Evolutionary conservation across 2,797 vertebrate species (phyloP).

Genomic region (Euthynnus affinis): DNA sequence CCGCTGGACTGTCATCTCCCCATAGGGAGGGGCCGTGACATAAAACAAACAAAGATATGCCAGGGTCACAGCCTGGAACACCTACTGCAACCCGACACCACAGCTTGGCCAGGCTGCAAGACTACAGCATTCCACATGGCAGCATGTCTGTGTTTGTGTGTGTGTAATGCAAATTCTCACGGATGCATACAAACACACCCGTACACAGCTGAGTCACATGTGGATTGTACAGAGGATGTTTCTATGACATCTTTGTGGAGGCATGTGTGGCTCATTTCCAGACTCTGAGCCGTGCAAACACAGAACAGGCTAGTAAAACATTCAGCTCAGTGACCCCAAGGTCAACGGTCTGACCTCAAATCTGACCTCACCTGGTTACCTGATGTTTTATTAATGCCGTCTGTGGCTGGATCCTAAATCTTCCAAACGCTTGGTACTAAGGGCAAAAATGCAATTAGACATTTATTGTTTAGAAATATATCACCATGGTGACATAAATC

Average conservation of each 20-base stretch:
- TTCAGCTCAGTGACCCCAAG: constrained; percentile 52
- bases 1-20: constrained; percentile 77
- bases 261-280: constrained; percentile 28
- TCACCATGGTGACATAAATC: constrained; percentile 2
- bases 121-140: constrained; percentile 60
- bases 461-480: constrained; percentile 30
- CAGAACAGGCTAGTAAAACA: constrained; percentile 29
- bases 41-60: constrained; percentile 83
- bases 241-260: constrained; percentile 18
- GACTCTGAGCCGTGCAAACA: constrained; percentile 41
- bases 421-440: neutral
- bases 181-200: constrained; percentile 32
- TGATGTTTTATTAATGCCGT: constrained; percentile 56
- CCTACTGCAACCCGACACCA: constrained; percentile 76
- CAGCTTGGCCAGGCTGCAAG: constrained; percentile 33
- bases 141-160: constrained; percentile 58
- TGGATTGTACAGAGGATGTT: constrained; percentile 1
- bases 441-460: neutral
- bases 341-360: constrained; percentile 61
- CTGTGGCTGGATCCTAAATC: constrained; percentile 1
- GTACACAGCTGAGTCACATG: constrained; percentile 49
- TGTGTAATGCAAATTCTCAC: constrained; percentile 38
- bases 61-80: constrained; percentile 74
- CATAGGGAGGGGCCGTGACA: constrained; percentile 79
- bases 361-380: constrained; percentile 68